phyloP scores from a whole-genome alignment of 2,113 vertebrate species.

The Geococcyx californianus region DNA sequence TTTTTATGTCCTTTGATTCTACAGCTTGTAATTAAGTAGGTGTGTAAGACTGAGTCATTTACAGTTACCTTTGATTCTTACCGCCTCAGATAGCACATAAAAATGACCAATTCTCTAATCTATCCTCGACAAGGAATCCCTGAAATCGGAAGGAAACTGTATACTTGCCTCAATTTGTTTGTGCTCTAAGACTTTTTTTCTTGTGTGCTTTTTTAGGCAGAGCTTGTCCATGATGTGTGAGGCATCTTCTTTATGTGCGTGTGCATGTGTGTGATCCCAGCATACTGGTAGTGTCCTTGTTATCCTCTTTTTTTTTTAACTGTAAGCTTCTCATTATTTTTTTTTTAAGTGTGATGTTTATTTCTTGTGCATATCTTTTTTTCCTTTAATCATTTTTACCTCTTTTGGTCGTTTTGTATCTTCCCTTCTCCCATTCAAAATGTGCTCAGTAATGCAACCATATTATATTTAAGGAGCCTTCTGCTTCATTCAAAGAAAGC shows the following conservation, averaged over 20 bases:
- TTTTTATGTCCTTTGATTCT: background rate
- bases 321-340: background rate
- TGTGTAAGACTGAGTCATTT: background rate
- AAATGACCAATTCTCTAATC: background rate
- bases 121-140: background rate
- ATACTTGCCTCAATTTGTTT: background rate
- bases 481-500: background rate
- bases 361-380: background rate
- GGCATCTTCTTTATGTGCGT: rapidly evolving
- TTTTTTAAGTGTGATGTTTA: background rate
- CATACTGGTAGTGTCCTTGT: background rate
- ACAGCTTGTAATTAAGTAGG: background rate
- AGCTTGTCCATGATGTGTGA: background rate
- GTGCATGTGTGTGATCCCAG: background rate
- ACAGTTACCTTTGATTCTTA: background rate
- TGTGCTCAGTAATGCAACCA: background rate
- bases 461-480: background rate
- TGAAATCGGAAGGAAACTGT: background rate
- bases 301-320: background rate
- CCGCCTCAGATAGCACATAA: background rate
- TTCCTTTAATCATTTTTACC: background rate
- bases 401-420: background rate
- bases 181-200: background rate
- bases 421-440: background rate
- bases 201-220: background rate